phyloP scores from a whole-genome alignment of 2,113 vertebrate species.

The Caretta caretta region DNA sequence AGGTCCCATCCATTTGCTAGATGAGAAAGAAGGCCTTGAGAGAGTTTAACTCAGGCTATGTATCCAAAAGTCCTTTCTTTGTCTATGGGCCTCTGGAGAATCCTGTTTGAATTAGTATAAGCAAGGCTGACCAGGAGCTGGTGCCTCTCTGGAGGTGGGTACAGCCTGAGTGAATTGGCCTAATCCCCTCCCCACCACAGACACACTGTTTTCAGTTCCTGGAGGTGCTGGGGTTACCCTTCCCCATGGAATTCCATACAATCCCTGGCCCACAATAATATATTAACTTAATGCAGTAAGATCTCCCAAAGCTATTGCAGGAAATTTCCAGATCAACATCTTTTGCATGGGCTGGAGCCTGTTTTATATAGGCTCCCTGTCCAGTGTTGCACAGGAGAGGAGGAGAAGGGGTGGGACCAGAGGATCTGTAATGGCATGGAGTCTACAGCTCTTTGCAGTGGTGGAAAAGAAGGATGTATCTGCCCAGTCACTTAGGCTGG shows the following conservation, averaged over 20 bases:
- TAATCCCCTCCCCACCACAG: not conserved
- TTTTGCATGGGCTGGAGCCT: not conserved
- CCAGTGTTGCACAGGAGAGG: not conserved
- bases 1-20: not conserved
- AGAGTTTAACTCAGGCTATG: not conserved
- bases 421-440: not conserved
- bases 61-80: not conserved
- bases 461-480: rapidly evolving
- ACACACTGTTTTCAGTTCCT: not conserved
- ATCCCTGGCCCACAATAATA: not conserved
- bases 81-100: not conserved
- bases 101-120: not conserved
- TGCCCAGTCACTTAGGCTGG: rapidly evolving
- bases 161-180: not conserved
- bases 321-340: not conserved
- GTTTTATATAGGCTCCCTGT: not conserved
- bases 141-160: not conserved
- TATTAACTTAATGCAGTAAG: not conserved
- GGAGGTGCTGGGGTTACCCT: not conserved
- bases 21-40: not conserved
- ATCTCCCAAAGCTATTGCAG: not conserved
- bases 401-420: not conserved
- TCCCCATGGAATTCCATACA: not conserved
- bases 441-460: rapidly evolving
- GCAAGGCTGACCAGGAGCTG: not conserved